Evolutionary conservation across 1,140 invertebrate genomes (phyloP), one percentile per base, ranked within the genome.

Genomic region (Yoshiicerus persimilis): DNA sequence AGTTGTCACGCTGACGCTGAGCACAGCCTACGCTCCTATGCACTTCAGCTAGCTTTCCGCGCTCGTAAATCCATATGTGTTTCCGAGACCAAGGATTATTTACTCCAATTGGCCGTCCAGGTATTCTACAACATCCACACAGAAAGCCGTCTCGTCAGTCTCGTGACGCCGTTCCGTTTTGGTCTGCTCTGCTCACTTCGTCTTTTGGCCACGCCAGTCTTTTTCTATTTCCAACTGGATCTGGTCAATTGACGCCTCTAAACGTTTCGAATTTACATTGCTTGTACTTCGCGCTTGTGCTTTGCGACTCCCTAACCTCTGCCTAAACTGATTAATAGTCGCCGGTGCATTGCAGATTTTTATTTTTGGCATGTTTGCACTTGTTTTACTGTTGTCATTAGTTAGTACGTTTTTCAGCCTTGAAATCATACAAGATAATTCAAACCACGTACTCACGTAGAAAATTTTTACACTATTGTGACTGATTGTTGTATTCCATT

Each of bases 31-130:
- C 77, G 64, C 87, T 80, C 80, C 39, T 88, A 87, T 89, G 87
- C 90, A 89, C 90, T 90, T 88, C 84, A 89, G 38, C 88, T 91
- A 87, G 90, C 89, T 90, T 91, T 88, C 87, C 87, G 88, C 56
- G 83, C 86, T 83, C 89, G 90, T 66, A 91, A 91, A 87, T 90
- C 90, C 32, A 86, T 90, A 87, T 91, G 89, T 86, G 88, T 91
- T 66, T 89, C 89, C 39, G 89, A 88, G 83, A 87, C 83, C 27
- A 87, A 90, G 75, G 75, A 80, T 36, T 36, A 38, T 80, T 36
- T 36, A 5, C 75, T 80, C 75, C 75, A 36, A 36, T 9, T 80
- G 75, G 75, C 75, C 30, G 32, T 80, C 75, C 75, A 91, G 90
- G 90, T 91, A 91, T 87, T 86, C 86, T 64, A 20, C 38, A 64